These are phyloP conservation scores for Erythrolamprus reginae DNA, from an alignment of 2,113 vertebrate species.

Conservation along the genomic window DNA sequence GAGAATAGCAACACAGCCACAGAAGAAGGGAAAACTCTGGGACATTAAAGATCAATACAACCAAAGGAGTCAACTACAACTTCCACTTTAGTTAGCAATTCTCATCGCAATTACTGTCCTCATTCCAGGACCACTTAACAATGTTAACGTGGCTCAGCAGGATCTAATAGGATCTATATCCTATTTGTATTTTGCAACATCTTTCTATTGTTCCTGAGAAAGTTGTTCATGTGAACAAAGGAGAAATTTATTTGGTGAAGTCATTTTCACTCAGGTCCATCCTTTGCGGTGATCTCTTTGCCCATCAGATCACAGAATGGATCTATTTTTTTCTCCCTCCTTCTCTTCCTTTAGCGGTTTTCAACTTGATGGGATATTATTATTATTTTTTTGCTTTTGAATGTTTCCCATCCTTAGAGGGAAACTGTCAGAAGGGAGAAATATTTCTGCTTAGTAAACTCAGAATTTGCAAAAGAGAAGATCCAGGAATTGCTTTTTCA, in stretches of 20 bases:
- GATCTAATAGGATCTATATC: background rate
- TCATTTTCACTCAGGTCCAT: background rate
- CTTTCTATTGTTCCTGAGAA: background rate
- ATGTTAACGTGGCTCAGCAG: background rate
- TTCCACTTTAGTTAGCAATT: too few species aligned
- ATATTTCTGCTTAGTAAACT: conserved; percentile 48
- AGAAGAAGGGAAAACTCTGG: background rate
- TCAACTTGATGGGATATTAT: background rate
- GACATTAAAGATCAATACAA: background rate
- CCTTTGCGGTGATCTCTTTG: background rate
- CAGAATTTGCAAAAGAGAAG: conserved; percentile 33
- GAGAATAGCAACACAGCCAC: background rate
- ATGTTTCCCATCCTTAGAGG: background rate
- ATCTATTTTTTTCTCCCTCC: background rate
- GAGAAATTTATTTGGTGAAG: background rate
- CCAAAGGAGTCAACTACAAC: background rate
- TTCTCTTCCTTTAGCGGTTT: background rate
- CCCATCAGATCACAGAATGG: too few species aligned
- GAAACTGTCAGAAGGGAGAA: conserved; percentile 1
- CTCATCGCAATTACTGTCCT: too few species aligned
- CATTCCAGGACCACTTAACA: too few species aligned
- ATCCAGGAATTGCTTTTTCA: conserved; percentile 43
- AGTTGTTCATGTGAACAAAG: background rate
- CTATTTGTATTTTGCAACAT: background rate
- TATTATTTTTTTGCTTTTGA: background rate